Evolutionary conservation across 1,140 invertebrate species (phyloP), one percentile per base, ranked within the genome.

Genomic region (Achroia grisella): DNA sequence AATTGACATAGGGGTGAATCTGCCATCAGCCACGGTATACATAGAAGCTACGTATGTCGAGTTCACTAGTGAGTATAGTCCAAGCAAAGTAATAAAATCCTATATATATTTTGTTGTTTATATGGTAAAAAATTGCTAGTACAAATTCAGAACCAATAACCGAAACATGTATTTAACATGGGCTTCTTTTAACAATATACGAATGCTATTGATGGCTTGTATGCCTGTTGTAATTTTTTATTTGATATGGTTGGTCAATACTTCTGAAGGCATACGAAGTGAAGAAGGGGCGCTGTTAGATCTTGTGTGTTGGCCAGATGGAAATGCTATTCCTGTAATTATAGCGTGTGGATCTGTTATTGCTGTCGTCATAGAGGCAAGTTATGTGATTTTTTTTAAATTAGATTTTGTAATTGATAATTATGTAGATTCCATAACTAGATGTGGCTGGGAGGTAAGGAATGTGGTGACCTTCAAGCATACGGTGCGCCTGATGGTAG

Each of bases 151-250:
- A n/a, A n/a, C n/a, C n/a, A n/a, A n/a, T n/a, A n/a, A n/a, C n/a
- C n/a, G n/a, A n/a, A 43, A 23, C 10, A 80, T 81, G 75, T 57
- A 57, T 56, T 50, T 84, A 52, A 73, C 67, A 4, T 84, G 77
- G 80, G 62, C 74, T 8, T 66, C 74, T 23, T 84, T 84, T 59
- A 84, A 84, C 37, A 84, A 84, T 42, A 66, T 78, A 46, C 52
- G 80, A 39, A 69, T 84, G 63, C 52, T 84, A 11, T 44, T 81
- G 49, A 84, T 84, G 80, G 80, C 77, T 10, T 81, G 67, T 23
- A 80, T 75, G 72, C 80, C 80, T 5, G 55, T 84, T 10, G 62
- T 81, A 28, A 84, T 84, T 44, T 84, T 84, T 56, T 81, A 84
- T 47, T 49, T 84, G 15, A 75, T 81, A 44, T 84, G 80, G 80